Evolutionary conservation across 2,113 vertebrate genomes (phyloP), one percentile per base, ranked within the genome.

Genomic region (Megatriorchis doriae): DNA sequence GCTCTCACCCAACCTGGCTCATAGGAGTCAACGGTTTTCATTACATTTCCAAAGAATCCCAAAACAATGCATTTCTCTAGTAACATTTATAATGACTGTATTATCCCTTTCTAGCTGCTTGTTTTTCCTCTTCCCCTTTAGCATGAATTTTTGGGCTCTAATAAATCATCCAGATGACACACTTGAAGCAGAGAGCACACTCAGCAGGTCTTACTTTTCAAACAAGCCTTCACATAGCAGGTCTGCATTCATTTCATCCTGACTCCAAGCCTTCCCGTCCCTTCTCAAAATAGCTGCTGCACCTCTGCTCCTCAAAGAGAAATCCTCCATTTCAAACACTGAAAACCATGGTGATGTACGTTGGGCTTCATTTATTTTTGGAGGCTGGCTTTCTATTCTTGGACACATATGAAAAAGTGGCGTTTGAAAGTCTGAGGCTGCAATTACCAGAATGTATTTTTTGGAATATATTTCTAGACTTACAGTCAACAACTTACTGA

Each of bases 301-400:
- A 87, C 65, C 88, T 89, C 77, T 48, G 66, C 78, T 72, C 77
- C 93, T 87, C 50, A 0, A 68, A 47, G n/a, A 88, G 62, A 66
- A 96, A 93, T 43, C 71, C 84, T 62, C 58, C 47, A 20, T n/a
- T 53, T 53, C 84, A 32, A 66, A 68, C 81, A 11, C 61, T 27
- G 29, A 85, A 89, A 68, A 15, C 45, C 78, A 13, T 25, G 68
- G 72, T 1, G 4, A 72, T 43, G 50, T 42, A 52, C 27, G 12
- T 1, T 66, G 73, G 66, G 27, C 58, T 75, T 77, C 48, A 66
- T 31, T 88, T 93, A 91, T 82, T 85, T 96, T 73, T 75, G 66
- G 94, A 95, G 78, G 53, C 21, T 6, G 38, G 32, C 61, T 32
- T 91, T 95, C 88, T 96, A 84, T 93, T 91, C 86, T 92, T 45